These are phyloP conservation scores for Pygoscelis adeliae DNA, from an alignment of 2,113 vertebrate species.

Conservation along the genomic window DNA sequence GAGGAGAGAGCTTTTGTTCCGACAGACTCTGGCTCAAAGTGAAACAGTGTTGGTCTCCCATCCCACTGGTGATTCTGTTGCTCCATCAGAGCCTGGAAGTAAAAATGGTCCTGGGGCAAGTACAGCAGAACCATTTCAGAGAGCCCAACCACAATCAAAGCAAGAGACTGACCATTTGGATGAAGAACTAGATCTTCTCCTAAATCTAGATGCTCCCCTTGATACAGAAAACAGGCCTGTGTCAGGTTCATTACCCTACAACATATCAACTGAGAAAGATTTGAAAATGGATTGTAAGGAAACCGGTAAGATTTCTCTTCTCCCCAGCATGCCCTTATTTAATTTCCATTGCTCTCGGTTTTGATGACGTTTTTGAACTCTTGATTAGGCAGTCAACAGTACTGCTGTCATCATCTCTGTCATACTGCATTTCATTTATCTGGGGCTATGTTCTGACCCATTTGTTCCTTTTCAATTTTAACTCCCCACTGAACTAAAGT, in stretches of 20 bases:
- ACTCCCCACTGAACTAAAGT: not conserved
- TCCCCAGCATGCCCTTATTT: not conserved
- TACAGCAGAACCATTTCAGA: not conserved
- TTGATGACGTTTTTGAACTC: not conserved
- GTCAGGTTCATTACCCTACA: not conserved
- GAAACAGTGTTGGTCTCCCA: not conserved
- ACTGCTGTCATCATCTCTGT: not conserved
- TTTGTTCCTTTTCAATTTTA: not conserved
- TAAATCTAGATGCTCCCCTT: constrained; percentile 80
- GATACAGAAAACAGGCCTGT: not conserved
- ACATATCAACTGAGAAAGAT: constrained; percentile 5
- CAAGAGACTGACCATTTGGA: constrained; percentile 74
- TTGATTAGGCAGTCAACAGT: not conserved
- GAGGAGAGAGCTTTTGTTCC: constrained; percentile 39
- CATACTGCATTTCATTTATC: not conserved
- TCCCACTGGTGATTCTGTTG: not conserved
- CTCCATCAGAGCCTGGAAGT: not conserved
- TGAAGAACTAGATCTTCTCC: constrained; percentile 88
- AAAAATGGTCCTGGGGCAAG: not conserved
- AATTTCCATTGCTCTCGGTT: not conserved
- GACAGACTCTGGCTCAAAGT: not conserved
- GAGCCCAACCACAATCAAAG: not conserved
- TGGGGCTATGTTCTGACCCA: not conserved
- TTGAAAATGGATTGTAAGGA: constrained; percentile 9
- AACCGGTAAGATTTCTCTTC: constrained; percentile 52